Base-by-base conservation (phyloP, 2,113 vertebrate species). In the Neoarius graeffei region DNA sequence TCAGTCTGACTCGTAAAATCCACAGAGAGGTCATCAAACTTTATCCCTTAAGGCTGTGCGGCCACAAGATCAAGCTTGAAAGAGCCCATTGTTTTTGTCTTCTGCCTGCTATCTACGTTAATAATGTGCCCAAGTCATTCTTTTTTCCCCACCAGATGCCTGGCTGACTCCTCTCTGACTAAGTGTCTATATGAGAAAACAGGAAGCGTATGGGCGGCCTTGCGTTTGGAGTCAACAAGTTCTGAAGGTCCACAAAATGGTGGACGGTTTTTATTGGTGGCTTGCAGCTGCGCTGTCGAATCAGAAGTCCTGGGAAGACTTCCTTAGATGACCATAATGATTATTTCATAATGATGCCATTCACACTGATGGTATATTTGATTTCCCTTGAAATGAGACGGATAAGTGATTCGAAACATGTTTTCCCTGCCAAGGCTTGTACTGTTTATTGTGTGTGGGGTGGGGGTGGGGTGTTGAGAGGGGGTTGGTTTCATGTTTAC, bases 101-200 rank as follows among this genome's bases (percentile, higher is more conserved):
- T 67, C 50, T 82, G 77, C 74, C 30, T 83, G 69, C 84, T 66
- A 86, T 59, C 73, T 87, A 60, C 56, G 35, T 82, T 59, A 87
- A 81, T 89, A 82, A 85, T 35, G 25, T 87, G 67, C 59, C 15
- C 59, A 50, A 67, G 86, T 69, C 73, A n/a, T 35, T 88, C 84
- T 86, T 86, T 85, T 81, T 25, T 60, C 80, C 84, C 84, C 81
- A 88, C 85, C 87, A 86, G 87, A 86, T 88, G 85, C 62, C 57
- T 79, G 50, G 76, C 85, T 87, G 87, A 90, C 85, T 90, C 74
- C 77, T 84, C 83, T 66, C 87, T 88, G 87, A 90, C 85, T 85
- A 88, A 90, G 81, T 88, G 84, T 90, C 87, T 82, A 85, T 85
- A 87, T 74, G 88, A 89, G 85, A 87, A 90, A 90, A 89, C 89